A percentile compares a stretch with the other conserved stretches of the same genome.
These are phyloP conservation scores for Serripes groenlandicus DNA, from an alignment of 2,888 invertebrate species.

Conservation along the genomic window DNA sequence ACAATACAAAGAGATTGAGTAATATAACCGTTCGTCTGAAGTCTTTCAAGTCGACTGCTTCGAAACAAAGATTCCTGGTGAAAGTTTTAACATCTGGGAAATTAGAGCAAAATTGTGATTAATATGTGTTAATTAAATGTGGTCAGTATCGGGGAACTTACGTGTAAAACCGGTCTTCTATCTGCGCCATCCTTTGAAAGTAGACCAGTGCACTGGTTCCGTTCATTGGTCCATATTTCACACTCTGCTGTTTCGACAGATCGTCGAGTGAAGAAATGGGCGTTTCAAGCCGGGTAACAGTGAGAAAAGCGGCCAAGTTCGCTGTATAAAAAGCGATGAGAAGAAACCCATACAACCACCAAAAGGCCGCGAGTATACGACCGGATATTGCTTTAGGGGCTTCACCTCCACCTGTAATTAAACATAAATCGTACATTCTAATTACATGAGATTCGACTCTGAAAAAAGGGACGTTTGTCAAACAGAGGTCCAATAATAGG, in stretches of 20 bases:
- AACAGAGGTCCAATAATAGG: no score
- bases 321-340: constrained; percentile 99
- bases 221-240: constrained; percentile 96
- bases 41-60: no score
- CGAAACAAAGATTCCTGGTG: no score
- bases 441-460: no score
- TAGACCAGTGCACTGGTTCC: constrained; percentile 97
- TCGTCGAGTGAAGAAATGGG: constrained; percentile 97
- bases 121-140: no score
- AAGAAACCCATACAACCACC: constrained; percentile 99
- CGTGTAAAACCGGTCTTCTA: constrained; percentile 98
- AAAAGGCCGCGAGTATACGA: constrained; percentile 97
- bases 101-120: no score
- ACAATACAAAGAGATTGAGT: no score
- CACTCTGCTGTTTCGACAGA: constrained; percentile 97
- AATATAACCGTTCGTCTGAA: no score
- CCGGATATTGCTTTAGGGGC: constrained; percentile 95
- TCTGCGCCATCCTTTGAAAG: constrained; percentile 97
- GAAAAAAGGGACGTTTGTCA: no score
- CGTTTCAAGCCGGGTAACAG: constrained; percentile 94
- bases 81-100: no score
- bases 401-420: constrained; percentile 82
- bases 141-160: no score
- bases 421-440: neutral
- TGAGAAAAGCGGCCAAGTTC: constrained; percentile 98